These are phyloP conservation scores for Anser brachyrhynchus DNA, from an alignment of 2,113 vertebrate genomes.

Conservation along the genomic window DNA sequence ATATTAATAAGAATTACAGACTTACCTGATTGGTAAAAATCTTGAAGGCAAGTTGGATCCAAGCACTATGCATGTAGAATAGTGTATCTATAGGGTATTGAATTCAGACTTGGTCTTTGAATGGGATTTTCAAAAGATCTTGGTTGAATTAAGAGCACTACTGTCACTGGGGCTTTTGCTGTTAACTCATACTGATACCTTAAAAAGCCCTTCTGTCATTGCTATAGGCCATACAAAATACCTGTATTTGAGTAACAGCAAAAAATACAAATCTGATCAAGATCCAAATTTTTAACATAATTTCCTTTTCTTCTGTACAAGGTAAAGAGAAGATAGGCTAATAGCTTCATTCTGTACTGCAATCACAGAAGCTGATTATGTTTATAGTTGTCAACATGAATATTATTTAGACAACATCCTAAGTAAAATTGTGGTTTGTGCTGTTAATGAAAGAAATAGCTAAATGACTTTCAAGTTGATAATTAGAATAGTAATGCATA, in stretches of 20 bases:
- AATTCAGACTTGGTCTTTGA: background rate
- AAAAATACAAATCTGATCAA: background rate
- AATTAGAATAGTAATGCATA: background rate
- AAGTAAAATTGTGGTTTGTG: background rate
- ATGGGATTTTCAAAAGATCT: background rate
- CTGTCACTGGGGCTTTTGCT: background rate
- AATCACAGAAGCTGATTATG: background rate
- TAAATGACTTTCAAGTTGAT: background rate
- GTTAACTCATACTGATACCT: background rate
- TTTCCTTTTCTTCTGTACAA: background rate
- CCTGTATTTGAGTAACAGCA: background rate
- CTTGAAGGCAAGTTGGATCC: background rate
- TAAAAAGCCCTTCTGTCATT: background rate
- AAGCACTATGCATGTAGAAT: background rate
- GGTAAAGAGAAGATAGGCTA: background rate
- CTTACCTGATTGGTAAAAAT: slow-evolving; percentile 1
- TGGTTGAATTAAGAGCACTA: background rate
- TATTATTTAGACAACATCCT: background rate
- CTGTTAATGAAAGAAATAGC: background rate
- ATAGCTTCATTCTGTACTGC: background rate
- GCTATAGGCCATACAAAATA: background rate
- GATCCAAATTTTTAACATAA: background rate
- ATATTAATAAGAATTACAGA: background rate
- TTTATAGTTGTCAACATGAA: background rate
- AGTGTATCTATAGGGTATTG: background rate